Evolutionary conservation across 2,113 vertebrate genomes (phyloP), one percentile per base, ranked within the genome.

Genomic region (Oreochromis aureus): DNA sequence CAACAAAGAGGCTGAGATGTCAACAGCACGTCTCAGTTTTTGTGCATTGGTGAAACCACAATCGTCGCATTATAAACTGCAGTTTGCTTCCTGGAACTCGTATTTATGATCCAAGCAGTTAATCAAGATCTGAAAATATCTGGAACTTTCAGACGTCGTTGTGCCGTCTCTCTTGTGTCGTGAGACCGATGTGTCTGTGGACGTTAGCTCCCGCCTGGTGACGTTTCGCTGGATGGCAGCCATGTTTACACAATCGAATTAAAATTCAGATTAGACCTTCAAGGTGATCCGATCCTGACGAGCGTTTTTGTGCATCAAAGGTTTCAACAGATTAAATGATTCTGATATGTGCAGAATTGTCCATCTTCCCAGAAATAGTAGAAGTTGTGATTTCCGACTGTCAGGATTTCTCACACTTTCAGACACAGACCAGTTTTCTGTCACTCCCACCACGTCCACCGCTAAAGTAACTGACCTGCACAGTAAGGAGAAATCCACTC

Each of bases 1-100:
- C 34, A 39, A 39, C 10, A 1, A 66, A n/a, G 18, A n/a, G n/a
- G 16, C 32, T 7, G 19, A 66, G 34, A 69, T 69, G 32, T 36
- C 32, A 36, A 18, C 59, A 36, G 6, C 32, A 36, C 2, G 0
- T 63, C 59, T 34, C 0, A 3, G 16, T 19, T 0, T 63, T 34
- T 63, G 30, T 34, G 32, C 66, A 4, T 24, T 44, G 39, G 5
- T 44, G 39, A 1, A 16, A 41, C 39, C 22, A 44, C 63, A 15
- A 66, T 41, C 7, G 0, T 6, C 2, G 3, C 63, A 22, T 69
- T 69, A 15, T 7, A 41, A 71, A 3, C 39, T 71, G 22, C 34
- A 22, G 19, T 69, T 44, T 69, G 15, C 6, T 22, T 41, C 19
- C 24, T 44, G n/a, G n/a, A 73, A 46, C 8, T 73, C 5, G 39